Evolutionary conservation across 1,140 invertebrate species (phyloP).

Genomic region (Pseudoatta argentina): DNA sequence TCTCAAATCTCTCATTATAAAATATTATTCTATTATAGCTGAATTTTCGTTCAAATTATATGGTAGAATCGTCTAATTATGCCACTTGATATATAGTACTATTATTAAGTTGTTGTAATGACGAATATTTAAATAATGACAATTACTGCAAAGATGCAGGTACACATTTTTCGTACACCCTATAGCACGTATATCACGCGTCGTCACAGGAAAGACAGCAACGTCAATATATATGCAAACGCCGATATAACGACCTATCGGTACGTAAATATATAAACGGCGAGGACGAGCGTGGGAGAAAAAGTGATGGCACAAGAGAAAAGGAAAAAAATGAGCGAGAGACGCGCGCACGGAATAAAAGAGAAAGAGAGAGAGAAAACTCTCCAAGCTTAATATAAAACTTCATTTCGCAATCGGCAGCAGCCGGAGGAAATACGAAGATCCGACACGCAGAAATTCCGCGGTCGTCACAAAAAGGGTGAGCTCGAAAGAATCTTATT

Average conservation of each 20-base stretch:
- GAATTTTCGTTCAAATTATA: neutral
- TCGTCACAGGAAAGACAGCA: slow-evolving; percentile 69
- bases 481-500: slow-evolving; percentile 63
- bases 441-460: slow-evolving; percentile 81
- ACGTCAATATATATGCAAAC: slow-evolving; percentile 86
- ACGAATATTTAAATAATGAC: neutral
- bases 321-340: slow-evolving; percentile 34
- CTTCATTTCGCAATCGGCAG: slow-evolving; percentile 86
- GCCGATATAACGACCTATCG: slow-evolving; percentile 86
- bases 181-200: slow-evolving; percentile 62
- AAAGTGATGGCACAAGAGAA: slow-evolving; percentile 44
- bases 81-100: neutral
- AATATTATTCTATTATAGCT: neutral
- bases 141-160: neutral
- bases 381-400: slow-evolving; percentile 86
- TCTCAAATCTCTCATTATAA: neutral
- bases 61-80: neutral
- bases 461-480: slow-evolving; percentile 73
- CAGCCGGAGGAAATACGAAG: slow-evolving; percentile 79
- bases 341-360: slow-evolving; percentile 42
- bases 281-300: slow-evolving; percentile 55
- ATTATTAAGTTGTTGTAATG: neutral
- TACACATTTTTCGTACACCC: slow-evolving; percentile 53
- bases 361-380: slow-evolving; percentile 51
- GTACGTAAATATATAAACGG: slow-evolving; percentile 84